phyloP scores from a whole-genome alignment of 2,113 vertebrate genomes.

The Myotis davidii region DNA sequence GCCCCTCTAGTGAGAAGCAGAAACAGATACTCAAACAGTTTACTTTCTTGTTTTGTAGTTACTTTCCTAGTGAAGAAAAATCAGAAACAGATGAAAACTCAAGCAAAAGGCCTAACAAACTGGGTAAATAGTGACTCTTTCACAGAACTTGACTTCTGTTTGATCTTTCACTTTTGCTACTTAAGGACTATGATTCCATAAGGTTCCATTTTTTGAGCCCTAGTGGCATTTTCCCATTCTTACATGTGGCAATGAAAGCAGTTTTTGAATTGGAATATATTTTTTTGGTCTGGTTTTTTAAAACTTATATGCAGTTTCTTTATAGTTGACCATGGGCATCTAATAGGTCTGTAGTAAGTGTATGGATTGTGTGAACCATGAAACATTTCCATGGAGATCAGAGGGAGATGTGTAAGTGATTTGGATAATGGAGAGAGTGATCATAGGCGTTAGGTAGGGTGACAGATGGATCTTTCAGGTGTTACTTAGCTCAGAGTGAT shows the following conservation, averaged over 20 bases:
- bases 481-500: conserved; percentile 33
- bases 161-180: conserved; percentile 4
- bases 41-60: conserved; percentile 75
- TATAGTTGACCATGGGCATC: neutral
- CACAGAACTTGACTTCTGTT: conserved; percentile 2
- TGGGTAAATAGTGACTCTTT: conserved; percentile 80
- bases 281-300: conserved; percentile 45
- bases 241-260: neutral
- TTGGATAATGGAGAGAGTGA: neutral
- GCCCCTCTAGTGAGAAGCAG: conserved; percentile 1
- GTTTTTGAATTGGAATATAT: conserved; percentile 38
- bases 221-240: neutral
- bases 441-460: neutral
- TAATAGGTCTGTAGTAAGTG: neutral
- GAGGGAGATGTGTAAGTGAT: neutral
- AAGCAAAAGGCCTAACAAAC: conserved; percentile 83
- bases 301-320: conserved; percentile 10
- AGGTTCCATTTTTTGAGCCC: neutral
- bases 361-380: conserved; percentile 26
- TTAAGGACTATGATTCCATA: neutral
- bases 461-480: neutral
- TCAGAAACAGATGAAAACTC: conserved; percentile 83
- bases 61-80: conserved; percentile 86
- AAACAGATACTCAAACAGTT: conserved; percentile 21
- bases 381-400: conserved; percentile 35